Conservation (phyloP, 1,140 invertebrate genomes). For the Drosophila kanapiae region DNA sequence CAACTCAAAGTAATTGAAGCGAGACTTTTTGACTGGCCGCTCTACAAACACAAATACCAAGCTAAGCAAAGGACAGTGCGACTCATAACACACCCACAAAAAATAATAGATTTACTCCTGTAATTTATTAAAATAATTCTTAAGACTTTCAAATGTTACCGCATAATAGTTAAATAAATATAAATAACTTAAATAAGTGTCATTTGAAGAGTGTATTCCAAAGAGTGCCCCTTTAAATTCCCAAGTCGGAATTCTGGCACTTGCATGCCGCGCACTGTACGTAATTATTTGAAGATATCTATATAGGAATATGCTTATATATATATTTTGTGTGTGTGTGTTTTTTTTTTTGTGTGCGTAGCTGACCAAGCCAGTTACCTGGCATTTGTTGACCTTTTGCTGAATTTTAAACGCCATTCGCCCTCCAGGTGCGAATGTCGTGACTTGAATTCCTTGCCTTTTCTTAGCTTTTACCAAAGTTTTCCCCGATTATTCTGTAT, state of each 20-base stretch:
- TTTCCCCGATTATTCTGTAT: conserved; percentile 20
- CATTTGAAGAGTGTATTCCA: too few relatives aligned
- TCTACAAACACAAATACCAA: conserved; percentile 6
- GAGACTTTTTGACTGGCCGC: conserved; percentile 27
- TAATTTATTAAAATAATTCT: too few relatives aligned
- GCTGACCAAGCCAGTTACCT: conserved; percentile 37
- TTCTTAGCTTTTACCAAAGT: conserved; percentile 21
- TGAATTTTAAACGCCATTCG: conserved; percentile 66
- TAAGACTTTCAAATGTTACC: too few relatives aligned
- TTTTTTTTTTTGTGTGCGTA: conserved; percentile 5
- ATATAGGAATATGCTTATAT: conserved; percentile 13
- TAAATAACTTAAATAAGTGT: not conserved
- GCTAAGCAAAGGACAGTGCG: conserved; percentile 9
- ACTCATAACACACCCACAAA: not conserved
- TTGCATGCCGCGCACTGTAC: not conserved
- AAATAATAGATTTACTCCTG: not conserved
- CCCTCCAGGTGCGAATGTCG: conserved; percentile 66
- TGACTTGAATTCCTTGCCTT: conserved; percentile 65
- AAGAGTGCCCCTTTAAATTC: not conserved
- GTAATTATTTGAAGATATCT: conserved; percentile 18
- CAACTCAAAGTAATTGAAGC: conserved; percentile 47
- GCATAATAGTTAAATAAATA: not conserved
- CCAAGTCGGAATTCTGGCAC: not conserved
- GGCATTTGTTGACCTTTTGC: conserved; percentile 47
- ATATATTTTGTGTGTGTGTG: conserved; percentile 3